phyloP scores from a whole-genome alignment of 1,140 invertebrate genomes.

The Zaprionus kolodkinae region DNA sequence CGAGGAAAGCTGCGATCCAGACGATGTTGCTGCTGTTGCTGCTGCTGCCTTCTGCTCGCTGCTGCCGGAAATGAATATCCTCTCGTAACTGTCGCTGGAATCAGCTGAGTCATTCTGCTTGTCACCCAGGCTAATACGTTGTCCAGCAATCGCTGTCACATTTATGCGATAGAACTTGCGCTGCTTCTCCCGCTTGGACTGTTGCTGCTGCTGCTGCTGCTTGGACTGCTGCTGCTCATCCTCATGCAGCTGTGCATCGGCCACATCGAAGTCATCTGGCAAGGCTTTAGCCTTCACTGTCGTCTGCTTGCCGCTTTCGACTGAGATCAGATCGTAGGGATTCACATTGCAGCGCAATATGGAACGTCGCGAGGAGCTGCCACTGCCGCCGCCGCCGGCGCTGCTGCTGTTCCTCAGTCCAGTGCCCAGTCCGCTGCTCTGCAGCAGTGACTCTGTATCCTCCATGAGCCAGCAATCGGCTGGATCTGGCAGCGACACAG shows the following conservation, averaged over 20 bases:
- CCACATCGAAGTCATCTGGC: slow-evolving; percentile 77
- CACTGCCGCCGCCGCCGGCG: slow-evolving; percentile 34
- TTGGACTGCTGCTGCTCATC: slow-evolving; percentile 41
- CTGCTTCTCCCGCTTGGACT: slow-evolving; percentile 25
- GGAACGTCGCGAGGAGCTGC: slow-evolving; percentile 85
- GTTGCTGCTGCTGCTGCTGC: slow-evolving; percentile 16
- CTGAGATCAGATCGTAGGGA: slow-evolving; percentile 91
- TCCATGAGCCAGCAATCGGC: slow-evolving; percentile 85
- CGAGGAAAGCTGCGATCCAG: neutral
- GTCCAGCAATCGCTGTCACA: slow-evolving; percentile 86
- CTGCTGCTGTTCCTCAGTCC: slow-evolving; percentile 23
- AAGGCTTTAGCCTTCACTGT: slow-evolving; percentile 16
- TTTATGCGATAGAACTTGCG: slow-evolving; percentile 83
- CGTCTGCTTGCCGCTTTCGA: slow-evolving; percentile 56
- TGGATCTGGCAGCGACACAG: slow-evolving; percentile 68
- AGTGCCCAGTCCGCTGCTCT: slow-evolving; percentile 84
- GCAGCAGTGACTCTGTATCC: slow-evolving; percentile 72
- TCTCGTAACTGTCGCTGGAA: slow-evolving; percentile 63
- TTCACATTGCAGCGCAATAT: slow-evolving; percentile 94
- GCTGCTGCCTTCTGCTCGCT: slow-evolving; percentile 30
- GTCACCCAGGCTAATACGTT: slow-evolving; percentile 85
- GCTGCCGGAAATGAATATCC: slow-evolving; percentile 47
- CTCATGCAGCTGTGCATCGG: slow-evolving; percentile 71
- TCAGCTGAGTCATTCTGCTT: slow-evolving; percentile 48
- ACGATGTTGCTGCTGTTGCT: slow-evolving; percentile 13